Percentiles rank a stretch among this genome's conserved stretches.
These are phyloP conservation scores for Amblyornis subalaris DNA, from an alignment of 2,113 vertebrate species.

Conservation along the genomic window DNA sequence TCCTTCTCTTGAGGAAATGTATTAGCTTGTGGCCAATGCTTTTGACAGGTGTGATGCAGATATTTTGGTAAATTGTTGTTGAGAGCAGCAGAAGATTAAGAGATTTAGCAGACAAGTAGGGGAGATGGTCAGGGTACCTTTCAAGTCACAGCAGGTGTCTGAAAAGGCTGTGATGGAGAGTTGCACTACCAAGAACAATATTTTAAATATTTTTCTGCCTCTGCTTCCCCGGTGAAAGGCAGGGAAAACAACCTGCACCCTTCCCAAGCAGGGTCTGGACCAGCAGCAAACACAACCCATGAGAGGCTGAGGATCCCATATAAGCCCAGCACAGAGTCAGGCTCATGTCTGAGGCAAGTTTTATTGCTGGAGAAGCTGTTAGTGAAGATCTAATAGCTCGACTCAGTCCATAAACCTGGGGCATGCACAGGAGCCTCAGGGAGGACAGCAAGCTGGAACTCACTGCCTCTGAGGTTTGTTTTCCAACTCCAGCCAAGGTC, in stretches of 20 bases:
- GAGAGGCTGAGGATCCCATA: neutral
- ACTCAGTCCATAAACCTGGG: neutral
- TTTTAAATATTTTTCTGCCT: neutral
- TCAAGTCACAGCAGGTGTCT: neutral
- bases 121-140: neutral
- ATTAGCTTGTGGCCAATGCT: accelerated
- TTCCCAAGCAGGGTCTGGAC: neutral
- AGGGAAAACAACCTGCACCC: neutral
- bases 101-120: neutral
- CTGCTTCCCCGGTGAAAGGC: neutral
- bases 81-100: neutral
- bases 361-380: neutral
- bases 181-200: neutral
- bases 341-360: neutral
- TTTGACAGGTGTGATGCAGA: neutral
- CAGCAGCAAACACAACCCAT: neutral
- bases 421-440: neutral
- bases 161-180: neutral
- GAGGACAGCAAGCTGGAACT: neutral
- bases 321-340: neutral
- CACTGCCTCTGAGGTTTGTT: neutral
- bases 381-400: neutral
- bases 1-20: neutral
- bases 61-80: neutral
- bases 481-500: neutral